Evolutionary conservation across 2,888 invertebrate genomes (phyloP).

Genomic region (Agrotis exclamationis): DNA sequence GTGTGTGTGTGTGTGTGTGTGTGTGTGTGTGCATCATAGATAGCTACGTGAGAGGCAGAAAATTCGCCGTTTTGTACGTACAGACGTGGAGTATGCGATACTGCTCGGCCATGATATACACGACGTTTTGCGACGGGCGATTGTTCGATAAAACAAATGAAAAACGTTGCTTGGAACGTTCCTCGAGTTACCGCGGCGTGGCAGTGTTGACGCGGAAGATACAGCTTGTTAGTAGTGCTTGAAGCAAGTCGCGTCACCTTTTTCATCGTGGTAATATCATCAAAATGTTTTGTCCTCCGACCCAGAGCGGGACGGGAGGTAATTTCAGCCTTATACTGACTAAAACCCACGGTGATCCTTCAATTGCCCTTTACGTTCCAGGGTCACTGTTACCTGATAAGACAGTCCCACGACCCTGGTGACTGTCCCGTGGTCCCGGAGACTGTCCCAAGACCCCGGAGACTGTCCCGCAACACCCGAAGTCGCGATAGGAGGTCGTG

Average conservation of each 20-base stretch:
- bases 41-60: constrained; percentile 74
- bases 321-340: too few relatives aligned
- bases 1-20: constrained; percentile 60
- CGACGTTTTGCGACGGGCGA: neutral
- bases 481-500: neutral
- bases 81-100: constrained; percentile 28
- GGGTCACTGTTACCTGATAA: too few relatives aligned
- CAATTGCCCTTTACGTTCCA: too few relatives aligned
- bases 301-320: too few relatives aligned
- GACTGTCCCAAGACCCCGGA: too few relatives aligned
- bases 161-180: neutral
- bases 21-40: constrained; percentile 68
- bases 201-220: neutral
- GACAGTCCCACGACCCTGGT: too few relatives aligned
- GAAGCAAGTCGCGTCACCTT: neutral
- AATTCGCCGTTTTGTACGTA: constrained; percentile 74
- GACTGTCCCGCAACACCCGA: too few relatives aligned
- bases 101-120: neutral
- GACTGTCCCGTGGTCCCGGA: too few relatives aligned
- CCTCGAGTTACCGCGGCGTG: neutral
- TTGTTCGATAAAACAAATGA: neutral
- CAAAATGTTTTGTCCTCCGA: too few relatives aligned
- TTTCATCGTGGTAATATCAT: too few relatives aligned
- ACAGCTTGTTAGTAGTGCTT: neutral
- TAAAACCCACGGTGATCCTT: too few relatives aligned